Percentiles rank a stretch among this genome's conserved stretches.
phyloP scores from a whole-genome alignment of 2,797 vertebrate species.

The Paguma larvata region DNA sequence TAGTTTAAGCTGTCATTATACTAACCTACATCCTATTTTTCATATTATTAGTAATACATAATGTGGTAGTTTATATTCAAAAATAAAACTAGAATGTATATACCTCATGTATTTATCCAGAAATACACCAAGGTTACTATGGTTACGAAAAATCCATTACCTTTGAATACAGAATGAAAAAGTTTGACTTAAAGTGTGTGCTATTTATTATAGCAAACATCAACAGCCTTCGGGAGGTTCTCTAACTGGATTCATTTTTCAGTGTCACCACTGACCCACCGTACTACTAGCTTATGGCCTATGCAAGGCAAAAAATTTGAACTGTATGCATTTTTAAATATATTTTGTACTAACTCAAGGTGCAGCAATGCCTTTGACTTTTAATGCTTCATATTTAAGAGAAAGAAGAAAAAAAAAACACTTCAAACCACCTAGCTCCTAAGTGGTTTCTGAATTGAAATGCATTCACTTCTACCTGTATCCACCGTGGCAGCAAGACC shows the following conservation, averaged over 20 bases:
- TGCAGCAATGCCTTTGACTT: conserved; percentile 85
- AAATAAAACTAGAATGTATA: conserved; percentile 92
- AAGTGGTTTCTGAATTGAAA: conserved; percentile 55
- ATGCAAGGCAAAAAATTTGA: conserved; percentile 88
- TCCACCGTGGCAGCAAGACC: not conserved
- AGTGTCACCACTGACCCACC: conserved; percentile 92
- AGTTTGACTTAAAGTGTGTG: conserved; percentile 93
- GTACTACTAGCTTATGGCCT: conserved; percentile 88
- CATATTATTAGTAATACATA: conserved; percentile 93
- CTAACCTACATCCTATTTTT: conserved; percentile 91
- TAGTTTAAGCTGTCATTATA: conserved; percentile 91
- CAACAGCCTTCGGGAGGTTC: conserved; percentile 92
- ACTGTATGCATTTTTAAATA: conserved; percentile 91
- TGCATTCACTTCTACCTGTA: conserved; percentile 54
- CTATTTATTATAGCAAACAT: conserved; percentile 93
- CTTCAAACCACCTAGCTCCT: not conserved
- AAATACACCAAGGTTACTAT: conserved; percentile 92
- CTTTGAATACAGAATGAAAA: conserved; percentile 94
- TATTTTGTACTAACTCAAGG: conserved; percentile 88
- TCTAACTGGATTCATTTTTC: conserved; percentile 93
- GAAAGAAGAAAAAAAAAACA: conserved; percentile 70
- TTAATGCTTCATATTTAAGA: conserved; percentile 85
- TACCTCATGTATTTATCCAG: conserved; percentile 92
- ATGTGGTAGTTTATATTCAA: conserved; percentile 93
- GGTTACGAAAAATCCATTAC: conserved; percentile 93